A percentile compares a stretch with the other conserved stretches of the same genome.
phyloP scores from a whole-genome alignment of 92 coral and sea anemone genomes.

The Epizoanthus stellaris region DNA sequence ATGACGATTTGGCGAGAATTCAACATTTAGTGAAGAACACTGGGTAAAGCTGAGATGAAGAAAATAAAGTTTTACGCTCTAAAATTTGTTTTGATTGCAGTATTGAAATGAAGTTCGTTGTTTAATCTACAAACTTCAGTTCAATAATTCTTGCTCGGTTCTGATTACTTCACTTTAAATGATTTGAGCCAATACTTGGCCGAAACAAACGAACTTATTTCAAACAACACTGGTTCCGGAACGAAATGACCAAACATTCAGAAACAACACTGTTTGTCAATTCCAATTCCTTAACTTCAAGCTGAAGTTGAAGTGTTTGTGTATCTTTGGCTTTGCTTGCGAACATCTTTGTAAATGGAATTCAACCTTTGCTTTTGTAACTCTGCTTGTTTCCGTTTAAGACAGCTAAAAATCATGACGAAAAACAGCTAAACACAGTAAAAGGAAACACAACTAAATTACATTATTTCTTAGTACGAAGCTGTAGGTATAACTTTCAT shows the following conservation, averaged over 20 bases:
- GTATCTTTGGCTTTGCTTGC: neutral
- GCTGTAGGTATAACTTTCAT: neutral
- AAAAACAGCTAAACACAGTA: neutral
- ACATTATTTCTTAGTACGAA: neutral
- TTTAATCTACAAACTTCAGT: neutral
- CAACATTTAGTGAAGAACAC: neutral
- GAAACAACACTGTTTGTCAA: neutral
- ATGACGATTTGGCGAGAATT: slow-evolving; percentile 1
- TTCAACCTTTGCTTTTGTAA: neutral
- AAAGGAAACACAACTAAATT: neutral
- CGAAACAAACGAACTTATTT: neutral
- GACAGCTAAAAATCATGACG: no score
- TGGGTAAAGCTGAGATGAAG: neutral
- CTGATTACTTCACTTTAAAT: neutral
- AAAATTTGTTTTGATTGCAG: neutral
- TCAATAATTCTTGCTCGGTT: neutral
- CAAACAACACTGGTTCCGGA: neutral
- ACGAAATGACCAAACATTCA: neutral
- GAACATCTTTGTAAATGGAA: no score
- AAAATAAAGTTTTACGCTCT: neutral
- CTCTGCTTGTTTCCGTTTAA: neutral
- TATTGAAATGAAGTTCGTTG: slow-evolving; percentile 22
- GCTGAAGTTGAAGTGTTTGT: neutral
- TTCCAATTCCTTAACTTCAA: neutral
- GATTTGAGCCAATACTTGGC: neutral